phyloP scores from a whole-genome alignment of 2,797 vertebrate species.

The Gallirallus australis region DNA sequence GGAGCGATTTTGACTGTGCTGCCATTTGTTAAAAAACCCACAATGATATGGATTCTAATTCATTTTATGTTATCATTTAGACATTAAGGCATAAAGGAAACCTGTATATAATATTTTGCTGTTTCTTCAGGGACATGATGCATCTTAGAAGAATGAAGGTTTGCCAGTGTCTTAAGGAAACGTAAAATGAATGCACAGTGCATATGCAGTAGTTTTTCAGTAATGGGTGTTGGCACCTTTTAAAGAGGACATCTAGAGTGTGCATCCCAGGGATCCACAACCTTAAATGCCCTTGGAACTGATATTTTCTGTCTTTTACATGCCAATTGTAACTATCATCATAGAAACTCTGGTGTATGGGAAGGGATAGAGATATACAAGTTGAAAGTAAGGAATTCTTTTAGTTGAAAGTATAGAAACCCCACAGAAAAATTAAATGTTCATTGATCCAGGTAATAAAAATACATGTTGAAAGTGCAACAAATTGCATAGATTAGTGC shows the following conservation, averaged over 20 bases:
- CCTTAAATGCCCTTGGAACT: neutral
- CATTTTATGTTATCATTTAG: neutral
- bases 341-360: neutral
- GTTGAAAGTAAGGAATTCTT: neutral
- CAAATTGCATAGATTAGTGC: neutral
- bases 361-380: neutral
- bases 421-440: neutral
- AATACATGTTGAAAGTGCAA: neutral
- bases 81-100: neutral
- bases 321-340: neutral
- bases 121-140: neutral
- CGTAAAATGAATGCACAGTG: neutral
- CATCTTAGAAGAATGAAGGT: neutral
- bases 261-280: accelerated
- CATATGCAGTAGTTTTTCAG: neutral
- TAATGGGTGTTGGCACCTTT: neutral
- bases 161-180: neutral
- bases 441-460: neutral
- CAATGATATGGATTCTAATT: neutral
- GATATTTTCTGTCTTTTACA: neutral
- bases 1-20: neutral
- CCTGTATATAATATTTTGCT: neutral
- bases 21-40: neutral
- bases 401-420: neutral
- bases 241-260: neutral